These are phyloP conservation scores for Saxicola maurus DNA, from an alignment of 2,797 vertebrate species.

Conservation along the genomic window DNA sequence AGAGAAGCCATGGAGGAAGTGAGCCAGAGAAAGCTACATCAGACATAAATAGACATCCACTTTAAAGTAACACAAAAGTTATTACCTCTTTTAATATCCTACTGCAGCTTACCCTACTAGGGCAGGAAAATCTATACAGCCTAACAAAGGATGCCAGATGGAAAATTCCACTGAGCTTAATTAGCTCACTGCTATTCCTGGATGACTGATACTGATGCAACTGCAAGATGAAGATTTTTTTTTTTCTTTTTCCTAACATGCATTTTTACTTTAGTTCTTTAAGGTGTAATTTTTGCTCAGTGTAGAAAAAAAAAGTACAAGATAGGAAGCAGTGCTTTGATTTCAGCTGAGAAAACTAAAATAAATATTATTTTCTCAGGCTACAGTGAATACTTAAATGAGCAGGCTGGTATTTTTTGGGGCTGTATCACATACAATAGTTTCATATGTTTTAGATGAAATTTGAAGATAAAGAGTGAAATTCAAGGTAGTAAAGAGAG, in stretches of 20 bases:
- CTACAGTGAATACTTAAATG: neutral
- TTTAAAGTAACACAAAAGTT: conserved; percentile 8
- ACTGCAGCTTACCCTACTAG: conserved; percentile 26
- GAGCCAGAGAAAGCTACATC: neutral
- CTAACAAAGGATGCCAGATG: conserved; percentile 57
- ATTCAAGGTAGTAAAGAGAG: neutral
- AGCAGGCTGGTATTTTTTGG: neutral
- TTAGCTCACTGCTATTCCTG: conserved; percentile 48
- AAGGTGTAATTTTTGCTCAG: neutral
- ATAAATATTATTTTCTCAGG: neutral
- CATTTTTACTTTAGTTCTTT: conserved; percentile 3
- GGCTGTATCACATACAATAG: neutral
- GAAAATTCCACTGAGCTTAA: conserved; percentile 62
- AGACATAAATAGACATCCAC: neutral
- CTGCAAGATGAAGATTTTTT: neutral
- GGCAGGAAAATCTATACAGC: conserved; percentile 23
- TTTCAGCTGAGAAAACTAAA: neutral
- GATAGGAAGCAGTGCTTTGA: neutral
- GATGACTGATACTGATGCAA: conserved; percentile 31
- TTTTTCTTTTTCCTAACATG: neutral
- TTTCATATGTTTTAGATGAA: neutral
- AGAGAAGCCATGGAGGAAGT: neutral
- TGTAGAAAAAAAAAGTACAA: neutral
- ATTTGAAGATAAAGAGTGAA: neutral
- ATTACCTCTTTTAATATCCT: conserved; percentile 40